Base-by-base conservation (phyloP, 2,888 invertebrate genomes). In the Sphinx pinastri region DNA sequence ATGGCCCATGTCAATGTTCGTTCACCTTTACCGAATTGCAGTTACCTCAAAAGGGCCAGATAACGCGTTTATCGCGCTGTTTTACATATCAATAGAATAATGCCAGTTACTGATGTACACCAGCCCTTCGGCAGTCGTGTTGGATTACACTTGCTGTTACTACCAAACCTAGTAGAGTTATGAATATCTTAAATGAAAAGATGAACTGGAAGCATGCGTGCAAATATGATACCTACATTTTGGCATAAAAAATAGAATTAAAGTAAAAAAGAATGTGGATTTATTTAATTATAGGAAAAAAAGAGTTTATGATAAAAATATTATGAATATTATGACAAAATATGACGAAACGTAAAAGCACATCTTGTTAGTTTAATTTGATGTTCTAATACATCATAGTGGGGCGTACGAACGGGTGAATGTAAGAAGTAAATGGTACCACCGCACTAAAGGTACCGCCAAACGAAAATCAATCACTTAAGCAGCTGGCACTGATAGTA, bases 401-500 rank as follows among this genome's bases (percentile, higher is more conserved):
- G 47, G 69, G 71, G 49, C 52, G 51, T 59, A 69, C 52, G 51
- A n/a, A 52, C 45, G 70, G 59, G 58, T 51, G 38, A 67, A 67
- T 67, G 67, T 82, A 87, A 84, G 83, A 84, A 79, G 81, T 80
- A 84, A 86, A 87, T 90, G 91, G 93, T 93, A 85, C 92, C 93
- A 90, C 81, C 81, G 75, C 75, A 76, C 80, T 73, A 75, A 75
- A 82, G 91, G 93, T 81, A 89, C 93, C 86, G 82, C 81, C 83
- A 88, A 84, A 84, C 88, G 31, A 91, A 88, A 91, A 92, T 92
- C 91, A 93, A 93, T 93, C 93, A 92, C 89, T 89, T 85, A 88
- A 88, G 87, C 88, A 85, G 88, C 86, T 92, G 93, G 92, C 83
- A 93, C 93, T 91, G 88, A 93, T 93, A 92, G 93, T 91, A 93